Conservation (phyloP, 37 sponge, comb jelly and placozoan genomes). For the Chondrilla cf. caribensis region DNA sequence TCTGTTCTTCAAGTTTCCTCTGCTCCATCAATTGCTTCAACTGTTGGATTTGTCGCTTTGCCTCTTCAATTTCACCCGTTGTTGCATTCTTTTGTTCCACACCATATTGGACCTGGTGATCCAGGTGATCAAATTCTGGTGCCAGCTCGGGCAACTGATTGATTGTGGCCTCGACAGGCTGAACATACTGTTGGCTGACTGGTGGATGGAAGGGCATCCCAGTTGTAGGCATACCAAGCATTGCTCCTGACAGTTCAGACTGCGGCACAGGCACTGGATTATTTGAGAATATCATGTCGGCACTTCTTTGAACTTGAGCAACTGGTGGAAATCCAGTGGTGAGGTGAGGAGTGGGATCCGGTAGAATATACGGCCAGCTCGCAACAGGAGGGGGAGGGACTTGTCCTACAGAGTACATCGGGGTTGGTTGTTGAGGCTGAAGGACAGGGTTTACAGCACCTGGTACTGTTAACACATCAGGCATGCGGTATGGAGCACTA, state of each 20-base stretch:
- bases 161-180: background rate
- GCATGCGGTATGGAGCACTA: too few species aligned
- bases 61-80: background rate
- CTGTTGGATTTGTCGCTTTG: background rate
- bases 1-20: conserved; percentile 5
- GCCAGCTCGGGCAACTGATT: background rate
- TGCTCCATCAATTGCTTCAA: background rate
- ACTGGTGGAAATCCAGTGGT: too few species aligned
- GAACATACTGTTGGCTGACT: background rate
- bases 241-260: background rate
- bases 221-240: background rate
- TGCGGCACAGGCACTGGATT: too few species aligned
- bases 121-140: background rate
- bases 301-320: too few species aligned
- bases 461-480: too few species aligned
- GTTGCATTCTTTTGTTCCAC: conserved; percentile 1
- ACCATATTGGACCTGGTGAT: background rate
- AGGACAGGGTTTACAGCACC: too few species aligned
- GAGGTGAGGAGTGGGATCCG: too few species aligned
- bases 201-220: background rate
- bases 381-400: too few species aligned
- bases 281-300: too few species aligned
- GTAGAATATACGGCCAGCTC: too few species aligned
- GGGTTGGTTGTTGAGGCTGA: too few species aligned
- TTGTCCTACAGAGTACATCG: too few species aligned